These are phyloP conservation scores for Chaetorhynchus papuensis DNA, from an alignment of 2,113 vertebrate species.

Conservation along the genomic window DNA sequence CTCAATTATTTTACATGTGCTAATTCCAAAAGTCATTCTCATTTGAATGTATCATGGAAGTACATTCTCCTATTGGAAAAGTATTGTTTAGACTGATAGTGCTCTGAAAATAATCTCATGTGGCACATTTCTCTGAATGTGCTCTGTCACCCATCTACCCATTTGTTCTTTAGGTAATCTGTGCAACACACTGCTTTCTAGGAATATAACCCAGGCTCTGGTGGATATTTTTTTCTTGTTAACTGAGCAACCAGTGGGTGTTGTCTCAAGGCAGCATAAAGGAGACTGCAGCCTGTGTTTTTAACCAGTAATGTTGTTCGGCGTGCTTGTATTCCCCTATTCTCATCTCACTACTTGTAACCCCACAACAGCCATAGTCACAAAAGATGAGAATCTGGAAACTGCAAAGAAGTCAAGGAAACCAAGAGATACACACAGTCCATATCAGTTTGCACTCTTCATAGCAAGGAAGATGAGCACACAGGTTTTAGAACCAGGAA, in stretches of 20 bases:
- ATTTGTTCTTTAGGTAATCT: not conserved
- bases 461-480: not conserved
- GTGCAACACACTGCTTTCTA: not conserved
- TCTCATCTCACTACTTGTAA: not conserved
- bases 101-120: not conserved
- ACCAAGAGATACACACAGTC: not conserved
- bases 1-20: not conserved
- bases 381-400: not conserved
- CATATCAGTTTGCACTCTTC: rapidly evolving
- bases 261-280: not conserved
- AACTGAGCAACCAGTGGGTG: not conserved
- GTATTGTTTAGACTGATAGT: not conserved
- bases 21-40: not conserved
- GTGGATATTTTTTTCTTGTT: not conserved
- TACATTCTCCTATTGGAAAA: not conserved
- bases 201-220: not conserved
- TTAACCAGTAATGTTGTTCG: not conserved
- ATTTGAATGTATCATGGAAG: not conserved
- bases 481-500: not conserved
- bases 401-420: not conserved
- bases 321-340: not conserved
- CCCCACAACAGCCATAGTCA: not conserved
- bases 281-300: not conserved
- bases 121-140: not conserved
- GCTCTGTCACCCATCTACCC: not conserved